Evolutionary conservation across 2,113 vertebrate genomes (phyloP), one percentile per base, ranked within the genome.

Genomic region (Dromaius novaehollandiae): DNA sequence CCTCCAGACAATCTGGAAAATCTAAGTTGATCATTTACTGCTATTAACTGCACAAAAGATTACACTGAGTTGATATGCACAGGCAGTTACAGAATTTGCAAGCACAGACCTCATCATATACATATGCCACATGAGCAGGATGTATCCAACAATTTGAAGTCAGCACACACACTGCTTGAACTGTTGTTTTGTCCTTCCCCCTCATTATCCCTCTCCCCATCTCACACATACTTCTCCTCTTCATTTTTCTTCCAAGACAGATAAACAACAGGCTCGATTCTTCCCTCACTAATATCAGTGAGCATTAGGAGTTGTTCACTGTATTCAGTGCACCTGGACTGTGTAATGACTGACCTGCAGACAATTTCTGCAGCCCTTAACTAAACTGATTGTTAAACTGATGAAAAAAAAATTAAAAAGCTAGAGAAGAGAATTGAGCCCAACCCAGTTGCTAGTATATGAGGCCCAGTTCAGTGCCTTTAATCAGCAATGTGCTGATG

Each of bases 21-120:
- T 95, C 95, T 94, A 96, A 96, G 97, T 98, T 98, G 97, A 98
- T 98, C 90, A 98, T 98, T 98, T 97, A 98, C 97, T 94, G 85
- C 82, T 85, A 44, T 95, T 97, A 96, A 96, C 89, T 80, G 88
- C 94, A n/a, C 36, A 95, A 86, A 97, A 97, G 97, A 97, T 96
- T 96, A 94, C 95, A 93, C 66, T n/a, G 71, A 28, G 76, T 61
- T 96, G 93, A 56, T 78, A 95, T 2, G 96, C 46, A 64, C 74
- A 87, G 48, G 79, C 64, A 78, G 86, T 96, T 90, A 77, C 11
- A 80, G 65, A 90, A 82, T 80, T 96, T 86, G 46, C 28, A 95
- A 82, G 51, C 64, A 88, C 28, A 89, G 70, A 86, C 40, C 77
- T 86, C 34, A 63, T 40, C 70, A 70, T 80, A 81, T 40, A 50